These are phyloP conservation scores for Andrena bucephala DNA, from an alignment of 2,888 invertebrate species.

Conservation along the genomic window DNA sequence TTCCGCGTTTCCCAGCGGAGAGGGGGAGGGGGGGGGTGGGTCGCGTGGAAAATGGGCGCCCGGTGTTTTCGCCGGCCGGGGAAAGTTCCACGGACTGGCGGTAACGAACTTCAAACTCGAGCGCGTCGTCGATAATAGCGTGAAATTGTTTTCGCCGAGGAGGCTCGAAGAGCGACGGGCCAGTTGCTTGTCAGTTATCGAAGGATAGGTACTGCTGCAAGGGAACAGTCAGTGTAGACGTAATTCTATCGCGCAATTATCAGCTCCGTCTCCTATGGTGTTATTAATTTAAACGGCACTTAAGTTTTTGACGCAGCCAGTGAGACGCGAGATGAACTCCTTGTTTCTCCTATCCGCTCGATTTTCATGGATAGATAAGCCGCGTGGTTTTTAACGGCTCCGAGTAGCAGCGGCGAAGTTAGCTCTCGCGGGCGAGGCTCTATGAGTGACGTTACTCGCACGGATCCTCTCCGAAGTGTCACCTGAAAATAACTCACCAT, in stretches of 20 bases:
- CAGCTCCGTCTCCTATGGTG: too few species aligned
- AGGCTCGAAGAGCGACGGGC: background rate
- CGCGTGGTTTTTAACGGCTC: constrained; percentile 46
- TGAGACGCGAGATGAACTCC: too few species aligned
- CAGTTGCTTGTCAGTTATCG: too few species aligned
- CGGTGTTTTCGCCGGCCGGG: background rate
- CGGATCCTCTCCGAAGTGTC: constrained; percentile 73
- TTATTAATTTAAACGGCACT: too few species aligned
- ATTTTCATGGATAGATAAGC: too few species aligned
- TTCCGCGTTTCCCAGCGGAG: background rate
- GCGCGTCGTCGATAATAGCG: background rate
- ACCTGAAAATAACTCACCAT: constrained; percentile 75
- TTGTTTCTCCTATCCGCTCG: too few species aligned
- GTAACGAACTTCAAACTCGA: background rate
- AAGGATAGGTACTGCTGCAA: too few species aligned
- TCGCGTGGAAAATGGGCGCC: background rate
- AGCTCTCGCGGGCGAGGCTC: constrained; percentile 45
- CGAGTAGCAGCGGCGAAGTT: constrained; percentile 18
- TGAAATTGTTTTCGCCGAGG: background rate
- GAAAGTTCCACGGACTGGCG: background rate
- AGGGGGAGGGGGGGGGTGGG: too few species aligned
- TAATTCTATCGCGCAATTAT: too few species aligned
- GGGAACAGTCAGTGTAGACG: too few species aligned
- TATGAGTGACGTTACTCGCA: constrained; percentile 73
- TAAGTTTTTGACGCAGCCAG: too few species aligned